Base-by-base conservation (phyloP, 2,888 invertebrate species). In the Drosophila subsilvestris region DNA sequence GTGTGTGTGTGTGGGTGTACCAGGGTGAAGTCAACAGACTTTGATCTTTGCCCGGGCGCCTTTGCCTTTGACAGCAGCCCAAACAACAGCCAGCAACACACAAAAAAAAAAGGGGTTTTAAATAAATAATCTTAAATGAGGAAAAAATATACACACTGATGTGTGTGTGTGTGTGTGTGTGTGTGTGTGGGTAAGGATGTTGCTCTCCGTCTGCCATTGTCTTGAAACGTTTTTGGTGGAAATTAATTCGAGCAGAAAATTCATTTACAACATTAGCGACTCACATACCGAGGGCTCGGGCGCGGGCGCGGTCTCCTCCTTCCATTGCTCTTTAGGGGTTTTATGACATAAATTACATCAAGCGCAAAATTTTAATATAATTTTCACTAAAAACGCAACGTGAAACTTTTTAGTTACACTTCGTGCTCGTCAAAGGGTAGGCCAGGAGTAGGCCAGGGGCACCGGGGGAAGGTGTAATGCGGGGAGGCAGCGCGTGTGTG, bases 331-430 rank as follows among this genome's bases (percentile, higher is more conserved):
- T 32, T 68, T 51, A n/a, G 74, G 74, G 74, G 69, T 80, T 84
- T 89, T 84, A 87, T 89, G 86, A 90, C 90, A 90, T 88, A 90
- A 86, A 90, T 90, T 90, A 90, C 89, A 88, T 90, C 88, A 90
- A 89, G 90, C 83, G 84, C 79, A 90, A 89, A 90, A 90, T 90
- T 90, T 90, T 90, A 90, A 90, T 90, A 89, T 90, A 90, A 90
- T 90, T 90, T 90, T 89, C 89, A 90, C 91, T 90, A 90, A 90
- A 90, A 90, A 89, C 85, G 81, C 82, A 84, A 82, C 61, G 72
- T 59, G 68, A 76, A 86, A 86, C 76, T 84, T 88, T 86, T 86
- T 83, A 83, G 80, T 79, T 74, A 68, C 63, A 62, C 44, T 60
- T 57, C 61, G 57, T 58, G 44, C 44, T 66, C 75, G 53, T 69